Evolutionary conservation across 2,797 vertebrate species (phyloP), one percentile per base, ranked within the genome.

Genomic region (Hippoglossus hippoglossus): DNA sequence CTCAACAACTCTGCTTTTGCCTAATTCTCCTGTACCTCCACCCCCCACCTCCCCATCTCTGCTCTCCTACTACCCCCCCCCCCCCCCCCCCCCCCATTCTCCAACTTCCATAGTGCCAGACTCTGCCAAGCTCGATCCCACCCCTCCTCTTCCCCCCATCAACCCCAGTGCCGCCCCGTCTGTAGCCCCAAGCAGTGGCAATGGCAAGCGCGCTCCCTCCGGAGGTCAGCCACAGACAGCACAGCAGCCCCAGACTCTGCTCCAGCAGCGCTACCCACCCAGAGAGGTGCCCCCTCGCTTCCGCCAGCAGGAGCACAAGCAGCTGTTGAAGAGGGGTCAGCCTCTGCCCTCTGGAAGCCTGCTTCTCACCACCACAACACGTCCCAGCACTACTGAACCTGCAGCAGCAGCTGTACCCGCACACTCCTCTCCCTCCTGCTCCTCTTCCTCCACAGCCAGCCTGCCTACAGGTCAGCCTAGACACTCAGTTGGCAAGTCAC

Each of bases 231-330:
- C 92, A 80, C 95, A 94, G 88, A 89, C 94, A 94, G 92, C 94
- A 90, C 96, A 96, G 92, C 96, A 89, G 79, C 80, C 80, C 53
- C 88, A 85, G 76, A 87, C 73, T 69, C 89, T 67, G 76, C 87
- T 83, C 72, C 94, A 95, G 92, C 96, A 96, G 91, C 96, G 97
- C 77, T 96, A 97, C 94, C 96, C 96, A 58, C 95, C 96, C 80
- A 94, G 96, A 87, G 95, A 99, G 96, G 96, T 98, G 81, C 97
- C 98, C 63, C 98, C 96, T 5, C 96, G 96, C 89, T 98, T 98
- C 91, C 96, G 96, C 82, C 97, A 97, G 94, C 96, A 98, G 94
- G 97, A 99, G 89, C 97, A 97, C 92, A 98, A 97, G 88, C 98
- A 98, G 93, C 95, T 97, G 92, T 93, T 99, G 94, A 99, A 97